Conservation (phyloP, 2,888 invertebrate genomes). For the Trisateles emortualis region DNA sequence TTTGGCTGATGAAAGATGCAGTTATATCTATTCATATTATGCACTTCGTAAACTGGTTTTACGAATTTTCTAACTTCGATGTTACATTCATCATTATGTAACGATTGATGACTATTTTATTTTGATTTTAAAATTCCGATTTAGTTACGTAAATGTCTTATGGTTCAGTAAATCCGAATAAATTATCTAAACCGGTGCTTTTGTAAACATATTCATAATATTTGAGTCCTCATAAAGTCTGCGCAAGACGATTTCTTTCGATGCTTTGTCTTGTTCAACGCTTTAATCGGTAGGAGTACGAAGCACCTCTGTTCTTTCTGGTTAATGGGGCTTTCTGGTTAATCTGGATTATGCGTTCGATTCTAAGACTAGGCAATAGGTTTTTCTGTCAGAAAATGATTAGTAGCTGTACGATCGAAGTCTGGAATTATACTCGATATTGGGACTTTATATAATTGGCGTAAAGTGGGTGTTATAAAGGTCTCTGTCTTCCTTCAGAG, state of each 20-base stretch:
- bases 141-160: slow-evolving; percentile 27
- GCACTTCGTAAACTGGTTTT: not conserved
- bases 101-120: slow-evolving; percentile 29
- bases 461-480: no score
- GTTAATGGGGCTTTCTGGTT: no score
- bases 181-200: slow-evolving; percentile 39
- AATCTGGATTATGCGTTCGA: no score
- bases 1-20: no score
- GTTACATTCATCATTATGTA: slow-evolving; percentile 27
- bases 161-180: slow-evolving; percentile 30
- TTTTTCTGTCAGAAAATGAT: no score
- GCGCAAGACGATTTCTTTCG: not conserved
- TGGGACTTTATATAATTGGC: no score
- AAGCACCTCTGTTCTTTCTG: no score
- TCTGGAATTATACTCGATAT: no score
- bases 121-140: slow-evolving; percentile 25
- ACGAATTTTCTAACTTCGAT: slow-evolving; percentile 6
- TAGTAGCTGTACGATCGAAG: no score
- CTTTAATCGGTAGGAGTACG: no score
- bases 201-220: slow-evolving; percentile 17
- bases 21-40: not conserved
- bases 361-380: no score
- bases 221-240: slow-evolving; percentile 19
- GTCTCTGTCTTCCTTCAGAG: no score
- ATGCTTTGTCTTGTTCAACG: not conserved